These are phyloP conservation scores for Junonia oenone DNA, from an alignment of 2,888 invertebrate species.

Conservation along the genomic window DNA sequence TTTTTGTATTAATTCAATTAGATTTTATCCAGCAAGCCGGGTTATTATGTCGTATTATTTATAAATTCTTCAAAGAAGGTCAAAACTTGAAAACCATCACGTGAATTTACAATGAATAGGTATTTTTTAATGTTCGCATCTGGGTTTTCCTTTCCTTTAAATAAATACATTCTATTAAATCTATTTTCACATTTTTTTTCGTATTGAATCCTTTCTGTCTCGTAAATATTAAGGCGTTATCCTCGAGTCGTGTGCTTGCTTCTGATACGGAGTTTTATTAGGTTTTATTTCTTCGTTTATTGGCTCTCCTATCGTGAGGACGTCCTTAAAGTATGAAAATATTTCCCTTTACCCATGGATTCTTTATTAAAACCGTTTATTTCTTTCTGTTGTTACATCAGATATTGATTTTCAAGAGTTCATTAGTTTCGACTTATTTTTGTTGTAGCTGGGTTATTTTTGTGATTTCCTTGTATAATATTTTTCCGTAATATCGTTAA, in stretches of 20 bases:
- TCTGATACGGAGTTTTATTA: conserved; percentile 66
- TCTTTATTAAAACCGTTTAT: neutral
- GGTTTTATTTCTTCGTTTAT: conserved; percentile 41
- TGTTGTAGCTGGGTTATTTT: neutral
- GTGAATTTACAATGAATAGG: too few species aligned
- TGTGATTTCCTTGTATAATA: neutral
- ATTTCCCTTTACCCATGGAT: conserved; percentile 9
- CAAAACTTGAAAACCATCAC: too few species aligned
- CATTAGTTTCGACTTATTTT: neutral
- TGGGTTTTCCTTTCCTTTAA: neutral
- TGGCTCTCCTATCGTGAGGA: conserved; percentile 17
- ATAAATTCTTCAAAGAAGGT: too few species aligned
- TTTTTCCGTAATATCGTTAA: too few species aligned
- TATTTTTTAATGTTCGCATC: too few species aligned
- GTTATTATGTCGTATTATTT: too few species aligned
- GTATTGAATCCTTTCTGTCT: conserved; percentile 44
- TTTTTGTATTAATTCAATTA: too few species aligned
- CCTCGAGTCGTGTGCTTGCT: conserved; percentile 44
- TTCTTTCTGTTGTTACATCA: neutral
- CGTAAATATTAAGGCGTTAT: conserved; percentile 49
- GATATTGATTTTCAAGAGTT: neutral
- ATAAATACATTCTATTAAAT: neutral
- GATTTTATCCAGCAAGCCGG: too few species aligned
- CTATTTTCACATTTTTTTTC: conserved; percentile 24
- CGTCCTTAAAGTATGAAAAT: conserved; percentile 18